A percentile compares a stretch with the other conserved stretches of the same genome.
Conservation (phyloP, 2,888 invertebrate genomes). For the Thalpophila matura region DNA sequence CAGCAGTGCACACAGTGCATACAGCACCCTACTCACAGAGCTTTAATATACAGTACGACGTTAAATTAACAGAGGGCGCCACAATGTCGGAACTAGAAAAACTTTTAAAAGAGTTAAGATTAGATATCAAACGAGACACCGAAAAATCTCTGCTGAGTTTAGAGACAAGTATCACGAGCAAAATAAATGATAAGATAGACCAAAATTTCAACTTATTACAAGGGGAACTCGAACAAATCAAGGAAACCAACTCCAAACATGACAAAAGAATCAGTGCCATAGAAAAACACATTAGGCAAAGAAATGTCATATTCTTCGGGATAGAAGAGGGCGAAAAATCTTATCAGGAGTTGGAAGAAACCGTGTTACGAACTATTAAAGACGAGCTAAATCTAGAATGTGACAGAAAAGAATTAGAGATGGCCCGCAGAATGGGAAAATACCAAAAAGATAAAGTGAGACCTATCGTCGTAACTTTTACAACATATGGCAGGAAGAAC, state of each 20-base stretch:
- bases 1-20: no score
- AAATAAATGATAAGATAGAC: neutral
- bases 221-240: neutral
- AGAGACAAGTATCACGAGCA: no score
- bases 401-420: neutral
- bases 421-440: neutral
- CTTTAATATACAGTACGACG: neutral
- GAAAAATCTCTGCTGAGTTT: neutral
- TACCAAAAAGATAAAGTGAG: neutral
- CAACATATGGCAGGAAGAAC: neutral
- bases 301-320: slow-evolving; percentile 3
- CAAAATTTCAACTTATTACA: slow-evolving; percentile 1
- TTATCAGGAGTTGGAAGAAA: no score
- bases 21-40: no score
- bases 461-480: slow-evolving; percentile 1
- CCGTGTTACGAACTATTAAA: neutral
- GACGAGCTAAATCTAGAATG: neutral
- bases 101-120: neutral
- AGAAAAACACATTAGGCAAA: neutral
- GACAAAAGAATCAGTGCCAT: neutral
- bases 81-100: slow-evolving; percentile 1
- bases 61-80: neutral
- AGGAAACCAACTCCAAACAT: neutral
- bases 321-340: slow-evolving; percentile 1
- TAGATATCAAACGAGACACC: slow-evolving; percentile 1